A percentile compares a stretch with the other conserved stretches of the same genome.
Conservation (phyloP, 2,888 invertebrate genomes). For the Dicyrtomina minuta region DNA sequence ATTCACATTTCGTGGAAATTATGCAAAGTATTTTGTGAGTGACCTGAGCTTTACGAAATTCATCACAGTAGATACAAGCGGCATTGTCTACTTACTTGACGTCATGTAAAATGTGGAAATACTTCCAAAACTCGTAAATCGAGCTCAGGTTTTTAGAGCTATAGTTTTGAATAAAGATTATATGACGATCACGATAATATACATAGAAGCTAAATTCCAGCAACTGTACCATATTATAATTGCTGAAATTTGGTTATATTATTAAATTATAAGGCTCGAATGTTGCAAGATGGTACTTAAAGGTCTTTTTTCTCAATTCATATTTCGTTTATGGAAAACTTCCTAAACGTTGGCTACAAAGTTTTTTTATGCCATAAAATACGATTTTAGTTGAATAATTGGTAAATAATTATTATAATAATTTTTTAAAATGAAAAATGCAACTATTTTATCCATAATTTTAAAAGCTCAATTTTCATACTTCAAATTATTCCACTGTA, state of each 20-base stretch:
- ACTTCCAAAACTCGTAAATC: not conserved
- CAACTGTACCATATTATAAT: too few species aligned
- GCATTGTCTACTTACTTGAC: constrained; percentile 65
- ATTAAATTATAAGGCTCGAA: too few species aligned
- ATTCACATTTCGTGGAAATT: constrained; percentile 57
- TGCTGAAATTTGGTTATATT: too few species aligned
- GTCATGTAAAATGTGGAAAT: not conserved
- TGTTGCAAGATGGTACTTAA: too few species aligned
- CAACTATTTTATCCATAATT: not conserved
- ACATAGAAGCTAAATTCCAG: too few species aligned
- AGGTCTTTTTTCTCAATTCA: too few species aligned
- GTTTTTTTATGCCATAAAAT: too few species aligned
- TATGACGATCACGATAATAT: not conserved
- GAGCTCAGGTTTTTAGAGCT: not conserved
- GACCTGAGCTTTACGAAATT: constrained; percentile 62
- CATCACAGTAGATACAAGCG: constrained; percentile 65
- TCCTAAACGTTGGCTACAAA: too few species aligned
- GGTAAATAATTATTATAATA: too few species aligned
- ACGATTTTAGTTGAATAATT: too few species aligned
- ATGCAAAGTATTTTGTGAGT: constrained; percentile 56
- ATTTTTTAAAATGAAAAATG: not conserved
- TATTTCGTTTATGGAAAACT: too few species aligned
- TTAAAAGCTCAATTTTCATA: not conserved
- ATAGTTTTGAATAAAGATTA: too few species aligned
- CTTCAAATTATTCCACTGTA: not conserved